These are phyloP conservation scores for Caenorhabditis briggsae DNA, from an alignment of 1,140 invertebrate species.

Conservation along the genomic window DNA sequence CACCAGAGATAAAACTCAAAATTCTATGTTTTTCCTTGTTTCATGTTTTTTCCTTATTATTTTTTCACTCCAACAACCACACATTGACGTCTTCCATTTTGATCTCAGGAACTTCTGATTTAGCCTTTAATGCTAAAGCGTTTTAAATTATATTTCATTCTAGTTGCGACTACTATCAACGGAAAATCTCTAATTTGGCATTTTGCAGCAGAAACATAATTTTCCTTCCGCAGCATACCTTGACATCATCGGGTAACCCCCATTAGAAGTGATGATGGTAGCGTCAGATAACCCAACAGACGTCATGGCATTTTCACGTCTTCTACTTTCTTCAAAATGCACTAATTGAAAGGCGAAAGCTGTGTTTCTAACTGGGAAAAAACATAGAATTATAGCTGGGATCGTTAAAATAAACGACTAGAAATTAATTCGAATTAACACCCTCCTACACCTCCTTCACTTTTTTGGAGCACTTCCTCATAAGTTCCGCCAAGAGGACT, in stretches of 20 bases:
- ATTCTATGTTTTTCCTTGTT: slow-evolving; percentile 13
- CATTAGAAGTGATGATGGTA: background rate
- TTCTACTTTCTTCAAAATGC: background rate
- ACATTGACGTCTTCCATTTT: background rate
- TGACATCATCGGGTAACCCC: background rate
- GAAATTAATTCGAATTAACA: slow-evolving; percentile 39
- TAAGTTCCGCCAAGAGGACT: background rate
- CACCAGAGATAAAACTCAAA: slow-evolving; percentile 7
- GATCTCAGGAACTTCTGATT: background rate
- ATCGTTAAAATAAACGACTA: slow-evolving; percentile 14
- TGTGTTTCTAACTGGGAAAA: background rate
- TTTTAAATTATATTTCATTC: background rate
- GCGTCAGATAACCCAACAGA: slow-evolving; percentile 18
- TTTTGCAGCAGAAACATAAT: background rate
- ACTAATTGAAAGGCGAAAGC: background rate
- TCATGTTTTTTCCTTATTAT: background rate
- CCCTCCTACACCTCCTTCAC: slow-evolving; percentile 9
- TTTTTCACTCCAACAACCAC: background rate
- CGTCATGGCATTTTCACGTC: background rate
- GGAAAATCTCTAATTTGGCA: too few species aligned
- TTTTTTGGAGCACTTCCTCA: background rate
- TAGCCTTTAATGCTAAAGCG: too few species aligned
- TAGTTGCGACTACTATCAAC: too few species aligned
- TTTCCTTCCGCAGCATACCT: background rate
- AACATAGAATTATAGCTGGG: background rate